Evolutionary conservation across 2,797 vertebrate species (phyloP).

Genomic region (Borostomias antarcticus): DNA sequence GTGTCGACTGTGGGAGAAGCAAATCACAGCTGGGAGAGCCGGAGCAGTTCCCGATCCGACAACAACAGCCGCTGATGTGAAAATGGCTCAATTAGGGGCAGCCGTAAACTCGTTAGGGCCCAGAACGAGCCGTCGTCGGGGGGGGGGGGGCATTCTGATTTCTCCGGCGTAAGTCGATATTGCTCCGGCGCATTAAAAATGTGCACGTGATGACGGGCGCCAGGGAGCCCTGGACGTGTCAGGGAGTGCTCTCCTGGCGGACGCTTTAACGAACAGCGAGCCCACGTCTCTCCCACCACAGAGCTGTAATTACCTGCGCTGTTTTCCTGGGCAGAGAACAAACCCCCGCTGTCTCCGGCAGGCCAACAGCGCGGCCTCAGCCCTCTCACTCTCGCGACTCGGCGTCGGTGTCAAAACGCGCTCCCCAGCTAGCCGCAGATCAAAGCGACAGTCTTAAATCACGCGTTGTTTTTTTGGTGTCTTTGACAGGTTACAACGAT

Average conservation of each 20-base stretch:
- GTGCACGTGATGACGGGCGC: constrained; percentile 69
- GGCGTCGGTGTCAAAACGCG: constrained; percentile 61
- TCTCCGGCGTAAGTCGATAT: too few species aligned
- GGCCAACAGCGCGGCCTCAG: constrained; percentile 68
- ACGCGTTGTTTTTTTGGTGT: constrained; percentile 55
- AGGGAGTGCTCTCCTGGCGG: constrained; percentile 76
- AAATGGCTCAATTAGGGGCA: constrained; percentile 78
- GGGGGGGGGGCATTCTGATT: constrained; percentile 46
- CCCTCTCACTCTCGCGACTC: constrained; percentile 55
- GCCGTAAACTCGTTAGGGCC: constrained; percentile 74
- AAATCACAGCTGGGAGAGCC: constrained; percentile 56
- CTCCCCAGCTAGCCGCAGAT: constrained; percentile 57
- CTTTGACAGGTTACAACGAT: constrained; percentile 64
- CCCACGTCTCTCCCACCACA: constrained; percentile 62
- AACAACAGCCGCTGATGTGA: constrained; percentile 73
- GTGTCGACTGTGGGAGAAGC: constrained; percentile 51
- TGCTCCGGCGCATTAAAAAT: constrained; percentile 67
- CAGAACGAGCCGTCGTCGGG: constrained; percentile 51
- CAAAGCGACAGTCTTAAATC: constrained; percentile 65
- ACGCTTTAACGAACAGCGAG: constrained; percentile 78
- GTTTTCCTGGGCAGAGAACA: constrained; percentile 70
- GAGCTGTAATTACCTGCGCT: constrained; percentile 72
- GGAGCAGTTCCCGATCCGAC: constrained; percentile 63
- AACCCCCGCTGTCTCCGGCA: constrained; percentile 58
- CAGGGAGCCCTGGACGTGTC: constrained; percentile 66